Conservation (phyloP, 2,797 vertebrate species). For the Clarias platycephalus region DNA sequence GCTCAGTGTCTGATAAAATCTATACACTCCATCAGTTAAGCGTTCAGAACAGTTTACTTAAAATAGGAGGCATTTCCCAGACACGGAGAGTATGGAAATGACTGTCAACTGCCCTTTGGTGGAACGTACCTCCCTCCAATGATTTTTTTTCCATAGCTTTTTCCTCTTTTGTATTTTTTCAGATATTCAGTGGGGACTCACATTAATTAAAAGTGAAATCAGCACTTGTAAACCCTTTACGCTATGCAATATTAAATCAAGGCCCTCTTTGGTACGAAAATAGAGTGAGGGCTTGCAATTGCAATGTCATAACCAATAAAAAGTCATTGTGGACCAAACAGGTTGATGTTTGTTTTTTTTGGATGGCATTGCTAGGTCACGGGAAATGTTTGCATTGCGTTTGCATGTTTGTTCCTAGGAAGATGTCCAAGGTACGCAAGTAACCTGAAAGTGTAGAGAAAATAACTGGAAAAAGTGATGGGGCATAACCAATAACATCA, state of each 20-base stretch:
- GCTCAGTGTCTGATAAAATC: slow-evolving; percentile 22
- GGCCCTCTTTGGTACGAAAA: slow-evolving; percentile 29
- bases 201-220: slow-evolving; percentile 39
- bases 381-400: slow-evolving; percentile 8
- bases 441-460: slow-evolving; percentile 7
- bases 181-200: neutral
- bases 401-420: slow-evolving; percentile 27
- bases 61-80: slow-evolving; percentile 28
- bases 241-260: slow-evolving; percentile 42
- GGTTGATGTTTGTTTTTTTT: slow-evolving; percentile 25
- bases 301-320: neutral
- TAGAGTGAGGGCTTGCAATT: slow-evolving; percentile 13
- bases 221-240: slow-evolving; percentile 34
- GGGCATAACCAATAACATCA: neutral
- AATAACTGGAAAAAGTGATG: slow-evolving; percentile 13
- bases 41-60: slow-evolving; percentile 30
- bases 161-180: slow-evolving; percentile 8
- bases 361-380: neutral
- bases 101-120: slow-evolving; percentile 43
- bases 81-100: slow-evolving; percentile 34
- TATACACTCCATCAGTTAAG: slow-evolving; percentile 29
- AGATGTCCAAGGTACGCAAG: slow-evolving; percentile 18
- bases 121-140: slow-evolving; percentile 19
- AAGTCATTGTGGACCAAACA: neutral
- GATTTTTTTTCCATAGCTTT: neutral